Base-by-base conservation (phyloP, 2,797 vertebrate species). In the Lindbergichthys nudifrons region DNA sequence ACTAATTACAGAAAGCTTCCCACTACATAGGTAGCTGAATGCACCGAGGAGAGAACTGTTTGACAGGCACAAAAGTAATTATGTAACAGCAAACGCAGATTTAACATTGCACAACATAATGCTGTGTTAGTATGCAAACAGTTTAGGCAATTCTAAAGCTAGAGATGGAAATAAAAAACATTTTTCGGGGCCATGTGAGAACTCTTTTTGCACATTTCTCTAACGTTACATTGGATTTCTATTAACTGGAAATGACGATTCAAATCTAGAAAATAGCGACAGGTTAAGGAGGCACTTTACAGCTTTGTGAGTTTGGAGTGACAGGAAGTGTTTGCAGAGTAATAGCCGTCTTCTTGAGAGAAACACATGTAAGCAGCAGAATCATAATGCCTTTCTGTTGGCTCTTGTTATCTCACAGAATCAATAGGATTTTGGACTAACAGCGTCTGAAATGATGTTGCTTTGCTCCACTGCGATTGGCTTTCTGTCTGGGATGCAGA, bases 391-490 rank as follows among this genome's bases (percentile, higher is more conserved):
- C 66, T 63, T 78, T 78, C 59, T 81, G 48, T 80, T 75, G 72
- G 46, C 73, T 52, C 58, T 47, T 48, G 32, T 9, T 75, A 74
- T 77, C 67, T 70, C 58, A 63, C 47, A 47, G 79, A 85, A 91
- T 84, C 83, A 60, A 88, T 87, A 72, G 52, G 66, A 87, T 84
- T 85, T 73, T 75, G 69, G 60, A 70, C 52, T 54, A 74, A 76
- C 56, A 67, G 70, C 84, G 50, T 60, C 65, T 77, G 75, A 73
- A 52, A 69, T 84, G 70, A 73, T 71, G 63, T 59, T 70, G 71
- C 46, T 54, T 59, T 73, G 66, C 18, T 73, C 41, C 51, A n/a
- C 53, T n/a, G 61, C 23, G 81, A 84, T 79, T 75, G 79, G 85
- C 73, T 86, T 78, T 76, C 75, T 91, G 82, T 82, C 80, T 18